phyloP scores from a whole-genome alignment of 2,797 vertebrate species.

The Schizopygopsis malacanthus region DNA sequence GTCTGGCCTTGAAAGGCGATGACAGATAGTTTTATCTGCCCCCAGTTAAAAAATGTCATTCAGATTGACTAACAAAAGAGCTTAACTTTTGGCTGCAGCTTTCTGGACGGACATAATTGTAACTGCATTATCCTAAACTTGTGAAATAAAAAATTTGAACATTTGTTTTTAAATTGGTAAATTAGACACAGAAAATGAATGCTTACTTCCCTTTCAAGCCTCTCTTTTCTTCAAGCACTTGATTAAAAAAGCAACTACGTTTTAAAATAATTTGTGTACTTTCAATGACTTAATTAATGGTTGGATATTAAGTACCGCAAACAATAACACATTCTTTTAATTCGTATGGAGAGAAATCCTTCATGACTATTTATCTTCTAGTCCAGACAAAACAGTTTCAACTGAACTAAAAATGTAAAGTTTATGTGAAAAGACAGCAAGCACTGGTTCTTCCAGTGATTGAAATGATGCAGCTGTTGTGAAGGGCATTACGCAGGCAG shows the following conservation, averaged over 20 bases:
- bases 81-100: not conserved
- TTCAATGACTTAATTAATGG: slow-evolving; percentile 4
- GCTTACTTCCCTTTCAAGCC: not conserved
- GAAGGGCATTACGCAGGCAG: slow-evolving; percentile 16
- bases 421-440: not conserved
- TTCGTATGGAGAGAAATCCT: not conserved
- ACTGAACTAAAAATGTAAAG: not conserved
- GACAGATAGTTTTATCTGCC: not conserved
- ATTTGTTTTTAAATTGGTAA: slow-evolving; percentile 4
- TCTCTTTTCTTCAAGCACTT: not conserved
- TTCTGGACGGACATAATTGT: not conserved
- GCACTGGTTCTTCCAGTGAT: not conserved
- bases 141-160: not conserved
- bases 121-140: not conserved
- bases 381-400: slow-evolving; percentile 13
- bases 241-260: not conserved
- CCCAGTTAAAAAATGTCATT: not conserved
- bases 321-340: not conserved
- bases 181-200: not conserved
- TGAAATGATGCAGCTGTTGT: slow-evolving; percentile 38
- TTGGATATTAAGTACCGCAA: not conserved
- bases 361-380: slow-evolving; percentile 22
- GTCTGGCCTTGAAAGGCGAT: not conserved
- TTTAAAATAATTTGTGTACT: not conserved
- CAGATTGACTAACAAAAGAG: not conserved